Percentiles rank a stretch among this genome's conserved stretches.
Evolutionary conservation across 2,888 invertebrate species (phyloP).

Genomic region (Arctia plantaginis): DNA sequence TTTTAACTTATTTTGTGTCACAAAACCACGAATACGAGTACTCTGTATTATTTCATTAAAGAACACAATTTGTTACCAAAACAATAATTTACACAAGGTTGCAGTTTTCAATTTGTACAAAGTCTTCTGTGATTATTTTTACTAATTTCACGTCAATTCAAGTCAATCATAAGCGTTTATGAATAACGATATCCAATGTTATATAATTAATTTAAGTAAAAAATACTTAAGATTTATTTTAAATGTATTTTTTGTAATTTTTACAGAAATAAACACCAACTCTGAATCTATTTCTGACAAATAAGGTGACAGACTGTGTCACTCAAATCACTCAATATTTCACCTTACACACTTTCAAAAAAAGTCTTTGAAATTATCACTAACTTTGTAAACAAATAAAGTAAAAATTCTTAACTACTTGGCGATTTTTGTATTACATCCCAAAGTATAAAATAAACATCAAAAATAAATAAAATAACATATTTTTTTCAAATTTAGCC

Average conservation of each 20-base stretch:
- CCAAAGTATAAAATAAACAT: not conserved
- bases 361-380: not conserved
- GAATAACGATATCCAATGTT: not conserved
- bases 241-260: not conserved
- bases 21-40: not conserved
- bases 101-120: not conserved
- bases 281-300: not conserved
- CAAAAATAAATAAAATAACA: not conserved
- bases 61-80: not conserved
- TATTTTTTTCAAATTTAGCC: not conserved
- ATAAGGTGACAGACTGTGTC: not conserved
- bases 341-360: not conserved
- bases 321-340: not conserved
- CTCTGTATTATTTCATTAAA: not conserved
- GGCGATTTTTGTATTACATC: not conserved
- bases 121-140: not conserved
- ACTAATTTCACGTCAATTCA: not conserved
- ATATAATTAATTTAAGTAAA: not conserved
- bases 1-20: conserved; percentile 8
- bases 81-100: not conserved
- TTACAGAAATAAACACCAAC: not conserved
- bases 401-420: not conserved
- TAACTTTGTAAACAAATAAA: not conserved
- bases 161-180: not conserved
- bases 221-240: not conserved